Evolutionary conservation across 37 sponge, comb jelly and placozoan species (phyloP).

Genomic region (Halisarca cf. caerulea): DNA sequence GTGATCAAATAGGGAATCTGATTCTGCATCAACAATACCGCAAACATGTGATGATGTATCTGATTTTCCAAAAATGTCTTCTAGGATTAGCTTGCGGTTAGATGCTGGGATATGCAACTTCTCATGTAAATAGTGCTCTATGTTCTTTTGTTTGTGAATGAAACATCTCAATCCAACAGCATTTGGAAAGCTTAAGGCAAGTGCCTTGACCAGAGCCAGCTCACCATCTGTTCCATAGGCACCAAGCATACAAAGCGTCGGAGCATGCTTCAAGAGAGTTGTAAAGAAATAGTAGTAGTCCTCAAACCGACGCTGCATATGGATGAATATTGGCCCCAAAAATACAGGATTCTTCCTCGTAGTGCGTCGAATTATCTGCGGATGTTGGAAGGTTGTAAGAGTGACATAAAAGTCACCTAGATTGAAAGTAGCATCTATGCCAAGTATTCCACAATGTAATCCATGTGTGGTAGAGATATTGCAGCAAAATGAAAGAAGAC

Average conservation of each 20-base stretch:
- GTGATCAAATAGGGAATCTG: neutral
- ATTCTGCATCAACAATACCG: conserved; percentile 25
- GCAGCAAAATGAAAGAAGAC: conserved; percentile 13
- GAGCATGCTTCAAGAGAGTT: neutral
- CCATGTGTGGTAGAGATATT: neutral
- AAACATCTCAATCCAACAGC: conserved; percentile 7
- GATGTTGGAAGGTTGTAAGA: conserved; percentile 12
- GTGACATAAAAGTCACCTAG: conserved; percentile 40
- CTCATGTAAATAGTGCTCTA: conserved; percentile 5
- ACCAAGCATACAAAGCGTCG: neutral
- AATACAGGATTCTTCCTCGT: conserved; percentile 26
- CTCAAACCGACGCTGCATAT: conserved; percentile 41
- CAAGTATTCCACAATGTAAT: neutral
- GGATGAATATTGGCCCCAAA: conserved; percentile 42
- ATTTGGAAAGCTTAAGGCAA: neutral
- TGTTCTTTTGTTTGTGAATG: conserved; percentile 33
- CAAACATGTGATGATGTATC: neutral
- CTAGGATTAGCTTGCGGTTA: conserved; percentile 2
- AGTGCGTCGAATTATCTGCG: neutral
- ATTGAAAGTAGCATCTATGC: conserved; percentile 38
- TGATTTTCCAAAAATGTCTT: neutral
- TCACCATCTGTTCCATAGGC: neutral
- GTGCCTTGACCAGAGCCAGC: neutral
- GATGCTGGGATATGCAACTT: conserved; percentile 3
- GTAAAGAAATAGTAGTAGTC: conserved; percentile 26